phyloP scores from a whole-genome alignment of 2,797 vertebrate species.

The Cheirogaleus major region DNA sequence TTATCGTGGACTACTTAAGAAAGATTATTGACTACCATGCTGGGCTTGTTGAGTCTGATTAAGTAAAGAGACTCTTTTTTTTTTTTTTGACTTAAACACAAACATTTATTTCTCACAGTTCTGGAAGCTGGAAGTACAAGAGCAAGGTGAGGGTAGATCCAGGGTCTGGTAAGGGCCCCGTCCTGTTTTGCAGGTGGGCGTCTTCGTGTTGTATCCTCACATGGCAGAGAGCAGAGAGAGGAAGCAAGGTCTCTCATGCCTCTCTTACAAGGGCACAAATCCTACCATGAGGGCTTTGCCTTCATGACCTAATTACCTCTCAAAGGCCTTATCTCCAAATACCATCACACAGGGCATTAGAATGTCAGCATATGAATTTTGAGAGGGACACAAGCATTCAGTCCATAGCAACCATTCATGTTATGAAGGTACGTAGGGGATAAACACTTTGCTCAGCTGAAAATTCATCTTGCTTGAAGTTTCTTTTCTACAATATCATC shows the following conservation, averaged over 20 bases:
- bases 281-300: not conserved
- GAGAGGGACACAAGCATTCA: not conserved
- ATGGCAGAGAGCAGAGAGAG: not conserved
- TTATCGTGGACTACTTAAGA: not conserved
- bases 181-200: fast-evolving
- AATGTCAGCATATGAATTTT: not conserved
- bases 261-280: not conserved
- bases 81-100: not conserved
- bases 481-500: not conserved
- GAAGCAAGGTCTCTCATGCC: not conserved
- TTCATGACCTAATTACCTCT: not conserved
- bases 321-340: not conserved
- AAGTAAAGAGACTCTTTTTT: not conserved
- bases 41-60: not conserved
- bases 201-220: not conserved
- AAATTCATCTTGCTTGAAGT: not conserved
- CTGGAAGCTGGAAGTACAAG: not conserved
- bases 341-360: not conserved
- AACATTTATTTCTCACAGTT: not conserved
- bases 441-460: not conserved
- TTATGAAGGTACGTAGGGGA: not conserved
- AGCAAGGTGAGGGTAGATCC: not conserved
- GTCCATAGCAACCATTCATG: not conserved
- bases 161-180: not conserved
- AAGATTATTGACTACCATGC: not conserved